A percentile compares a stretch with the other conserved stretches of the same genome.
Conservation (phyloP, 92 coral and sea anemone species). For the Porites cylindrica region DNA sequence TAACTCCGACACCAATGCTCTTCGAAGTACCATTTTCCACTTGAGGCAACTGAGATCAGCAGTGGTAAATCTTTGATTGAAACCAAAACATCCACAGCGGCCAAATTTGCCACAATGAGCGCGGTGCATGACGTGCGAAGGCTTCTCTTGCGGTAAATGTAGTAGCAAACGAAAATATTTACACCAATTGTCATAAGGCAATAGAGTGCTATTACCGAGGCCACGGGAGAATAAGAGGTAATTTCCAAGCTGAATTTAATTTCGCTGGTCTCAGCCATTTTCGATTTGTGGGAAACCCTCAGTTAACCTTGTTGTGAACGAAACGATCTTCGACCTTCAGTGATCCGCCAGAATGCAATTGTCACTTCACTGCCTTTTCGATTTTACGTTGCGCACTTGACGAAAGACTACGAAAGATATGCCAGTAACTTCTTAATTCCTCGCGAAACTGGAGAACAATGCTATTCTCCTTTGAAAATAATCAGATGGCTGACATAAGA, state of each 20-base stretch:
- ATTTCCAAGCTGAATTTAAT: constrained; percentile 73
- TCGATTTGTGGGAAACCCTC: background rate
- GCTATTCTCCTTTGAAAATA: background rate
- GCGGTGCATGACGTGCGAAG: constrained; percentile 95
- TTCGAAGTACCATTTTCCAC: constrained; percentile 97
- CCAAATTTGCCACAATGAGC: constrained; percentile 95
- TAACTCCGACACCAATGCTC: constrained; percentile 98
- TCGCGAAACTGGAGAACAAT: background rate
- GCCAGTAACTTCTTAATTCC: background rate
- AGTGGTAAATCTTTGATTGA: constrained; percentile 95
- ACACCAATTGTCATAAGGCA: constrained; percentile 89
- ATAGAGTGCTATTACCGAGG: constrained; percentile 79
- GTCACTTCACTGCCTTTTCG: background rate
- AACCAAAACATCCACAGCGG: constrained; percentile 94
- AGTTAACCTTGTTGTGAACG: background rate
- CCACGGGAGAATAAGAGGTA: constrained; percentile 85
- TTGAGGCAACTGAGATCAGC: constrained; percentile 79
- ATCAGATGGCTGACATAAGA: background rate
- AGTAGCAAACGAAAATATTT: constrained; percentile 88
- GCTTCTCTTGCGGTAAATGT: constrained; percentile 90
- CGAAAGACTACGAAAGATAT: background rate
- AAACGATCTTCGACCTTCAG: background rate
- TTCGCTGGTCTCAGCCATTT: constrained; percentile 34
- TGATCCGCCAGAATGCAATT: background rate
- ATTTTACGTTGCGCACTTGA: constrained; percentile 32